Conservation (phyloP, 2,797 vertebrate species). For the Peromyscus melanophrys region DNA sequence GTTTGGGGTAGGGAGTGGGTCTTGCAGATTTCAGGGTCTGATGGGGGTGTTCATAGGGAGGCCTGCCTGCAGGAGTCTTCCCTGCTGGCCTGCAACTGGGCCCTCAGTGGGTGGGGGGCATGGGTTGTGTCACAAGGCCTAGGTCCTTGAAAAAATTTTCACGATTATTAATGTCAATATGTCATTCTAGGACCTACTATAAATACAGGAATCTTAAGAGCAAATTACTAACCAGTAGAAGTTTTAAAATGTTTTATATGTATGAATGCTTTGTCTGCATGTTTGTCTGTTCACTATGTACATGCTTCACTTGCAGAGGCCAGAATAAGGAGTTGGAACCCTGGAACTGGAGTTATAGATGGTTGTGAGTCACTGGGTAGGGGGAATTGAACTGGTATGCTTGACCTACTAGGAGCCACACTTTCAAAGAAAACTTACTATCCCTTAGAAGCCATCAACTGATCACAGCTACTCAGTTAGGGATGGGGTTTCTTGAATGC, state of each 20-base stretch:
- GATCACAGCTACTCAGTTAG: background rate
- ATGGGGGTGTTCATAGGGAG: too few relatives aligned
- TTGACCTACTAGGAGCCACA: background rate
- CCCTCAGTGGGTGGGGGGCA: too few relatives aligned
- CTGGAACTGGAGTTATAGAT: background rate
- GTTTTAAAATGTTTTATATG: background rate
- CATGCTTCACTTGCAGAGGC: background rate
- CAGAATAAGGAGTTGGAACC: background rate
- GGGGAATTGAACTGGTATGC: fast-evolving
- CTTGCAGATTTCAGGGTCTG: too few relatives aligned
- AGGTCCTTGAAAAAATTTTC: too few relatives aligned
- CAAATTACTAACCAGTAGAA: background rate
- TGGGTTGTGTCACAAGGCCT: too few relatives aligned
- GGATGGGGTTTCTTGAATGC: background rate
- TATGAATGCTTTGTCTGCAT: too few relatives aligned
- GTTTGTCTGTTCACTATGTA: background rate
- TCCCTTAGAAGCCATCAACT: background rate
- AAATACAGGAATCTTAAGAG: background rate
- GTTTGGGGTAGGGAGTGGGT: too few relatives aligned
- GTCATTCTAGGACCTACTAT: background rate
- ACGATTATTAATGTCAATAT: background rate
- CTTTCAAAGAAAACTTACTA: background rate
- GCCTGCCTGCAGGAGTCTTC: too few relatives aligned
- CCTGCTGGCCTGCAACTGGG: too few relatives aligned
- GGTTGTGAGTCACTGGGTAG: background rate